These are phyloP conservation scores for Shinisaurus crocodilurus DNA, from an alignment of 2,113 vertebrate genomes.

Conservation along the genomic window DNA sequence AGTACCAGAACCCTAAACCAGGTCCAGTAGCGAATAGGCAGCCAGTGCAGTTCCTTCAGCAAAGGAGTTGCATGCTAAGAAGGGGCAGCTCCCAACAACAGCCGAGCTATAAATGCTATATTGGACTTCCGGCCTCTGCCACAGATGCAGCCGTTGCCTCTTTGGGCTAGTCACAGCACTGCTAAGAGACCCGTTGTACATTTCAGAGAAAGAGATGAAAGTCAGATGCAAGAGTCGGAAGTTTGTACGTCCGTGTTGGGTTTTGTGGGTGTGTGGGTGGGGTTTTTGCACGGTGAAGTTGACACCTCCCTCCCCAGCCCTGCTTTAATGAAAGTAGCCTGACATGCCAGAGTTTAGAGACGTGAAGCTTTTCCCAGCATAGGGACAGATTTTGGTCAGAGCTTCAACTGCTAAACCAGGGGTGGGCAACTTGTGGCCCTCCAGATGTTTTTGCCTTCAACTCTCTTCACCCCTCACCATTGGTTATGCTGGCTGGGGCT, in stretches of 20 bases:
- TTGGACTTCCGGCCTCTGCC: neutral
- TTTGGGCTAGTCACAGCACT: neutral
- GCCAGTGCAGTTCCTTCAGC: no score
- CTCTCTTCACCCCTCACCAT: no score
- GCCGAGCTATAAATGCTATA: neutral
- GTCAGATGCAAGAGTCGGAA: neutral
- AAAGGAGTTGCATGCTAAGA: no score
- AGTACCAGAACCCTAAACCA: no score
- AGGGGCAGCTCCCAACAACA: no score
- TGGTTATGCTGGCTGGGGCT: no score
- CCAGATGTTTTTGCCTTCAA: no score
- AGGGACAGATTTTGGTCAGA: neutral
- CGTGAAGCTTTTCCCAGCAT: neutral
- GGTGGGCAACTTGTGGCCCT: no score
- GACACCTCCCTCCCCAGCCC: neutral
- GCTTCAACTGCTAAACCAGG: neutral
- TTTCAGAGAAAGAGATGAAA: neutral
- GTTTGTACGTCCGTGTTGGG: neutral
- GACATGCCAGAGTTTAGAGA: neutral
- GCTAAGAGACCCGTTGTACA: neutral
- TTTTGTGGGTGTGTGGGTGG: neutral
- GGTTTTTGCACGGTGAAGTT: neutral
- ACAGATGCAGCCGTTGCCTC: neutral
- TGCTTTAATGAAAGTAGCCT: neutral
- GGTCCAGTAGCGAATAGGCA: no score